Base-by-base conservation (phyloP, 2,888 invertebrate species). In the Scaptomyza reducta region DNA sequence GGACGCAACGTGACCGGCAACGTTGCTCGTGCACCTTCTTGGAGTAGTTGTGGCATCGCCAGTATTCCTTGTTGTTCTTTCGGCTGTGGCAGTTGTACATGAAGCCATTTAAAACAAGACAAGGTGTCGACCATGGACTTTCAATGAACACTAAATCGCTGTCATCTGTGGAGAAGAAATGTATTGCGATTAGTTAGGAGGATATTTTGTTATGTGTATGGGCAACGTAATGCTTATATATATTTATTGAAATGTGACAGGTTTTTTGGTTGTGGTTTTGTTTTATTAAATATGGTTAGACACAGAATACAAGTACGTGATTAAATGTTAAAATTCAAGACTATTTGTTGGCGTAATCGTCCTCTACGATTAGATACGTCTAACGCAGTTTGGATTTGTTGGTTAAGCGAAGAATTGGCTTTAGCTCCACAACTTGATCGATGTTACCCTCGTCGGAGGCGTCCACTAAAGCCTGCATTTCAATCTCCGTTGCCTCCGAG, bases 41-140 rank as follows among this genome's bases (percentile, higher is more conserved):
- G 3, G 92, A 92, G 67, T 92, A 92, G 74, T 92, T 92, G 71
- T 92, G 92, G 44, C 92, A 92, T 11, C 92, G 89, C 92, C 92
- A 92, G 64, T 92, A 92, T 59, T 90, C 91, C 67, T 91, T 92
- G 68, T 90, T 90, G 58, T 89, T 91, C 58, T 91, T 91, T n/a
- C 90, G 89, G 65, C 92, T 92, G 68, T 92, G 92, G 29, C 92
- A 90, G 69, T 92, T 92, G 73, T 91, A 92, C 87, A 92, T 89
- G 64, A 77, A 92, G 54, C 88, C 88, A 70, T 92, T 88, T 3
- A 91, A 74, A 46, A 92, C 89, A 29, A 92, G 83, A 45, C 92
- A 92, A 2, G 92, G 91, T 33, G 92, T 92, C 38, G 91, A 88
- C 92, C 92, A 92, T 10, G 92, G 92, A 56, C 90, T 91, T 80